phyloP scores from a whole-genome alignment of 2,888 invertebrate genomes.

The Pristionchus entomophagus region DNA sequence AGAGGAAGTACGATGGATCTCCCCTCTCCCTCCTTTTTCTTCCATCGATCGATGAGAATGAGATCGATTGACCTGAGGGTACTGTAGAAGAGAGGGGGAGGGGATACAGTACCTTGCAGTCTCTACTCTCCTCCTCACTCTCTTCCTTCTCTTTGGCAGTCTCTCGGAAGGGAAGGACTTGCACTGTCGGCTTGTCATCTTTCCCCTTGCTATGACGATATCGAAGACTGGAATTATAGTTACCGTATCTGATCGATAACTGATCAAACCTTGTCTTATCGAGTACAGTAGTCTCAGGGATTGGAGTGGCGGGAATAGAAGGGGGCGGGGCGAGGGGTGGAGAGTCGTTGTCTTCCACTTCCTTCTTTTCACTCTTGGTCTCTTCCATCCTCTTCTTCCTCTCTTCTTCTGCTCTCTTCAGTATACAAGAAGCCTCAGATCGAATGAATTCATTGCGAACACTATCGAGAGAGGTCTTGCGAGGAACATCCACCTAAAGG shows the following conservation, averaged over 20 bases:
- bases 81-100: not conserved
- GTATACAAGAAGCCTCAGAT: not conserved
- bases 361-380: not conserved
- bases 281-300: not conserved
- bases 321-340: not conserved
- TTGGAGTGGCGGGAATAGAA: not conserved
- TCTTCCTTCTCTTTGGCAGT: not conserved
- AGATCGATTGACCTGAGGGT: constrained; percentile 35
- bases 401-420: not conserved
- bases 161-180: constrained; percentile 49
- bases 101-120: not conserved
- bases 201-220: constrained; percentile 20
- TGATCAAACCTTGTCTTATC: constrained; percentile 14
- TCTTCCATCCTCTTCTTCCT: constrained; percentile 37
- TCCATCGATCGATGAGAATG: constrained; percentile 34
- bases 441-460: constrained; percentile 7
- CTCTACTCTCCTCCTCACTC: constrained; percentile 3
- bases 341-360: not conserved
- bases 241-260: not conserved
- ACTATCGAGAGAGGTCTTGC: constrained; percentile 39
- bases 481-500: constrained; percentile 41
- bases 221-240: not conserved
- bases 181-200: constrained; percentile 54
- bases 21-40: not conserved
- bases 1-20: constrained; percentile 37